These are phyloP conservation scores for Campylomormyrus tamandua DNA, from an alignment of 2,113 vertebrate genomes.

Conservation along the genomic window DNA sequence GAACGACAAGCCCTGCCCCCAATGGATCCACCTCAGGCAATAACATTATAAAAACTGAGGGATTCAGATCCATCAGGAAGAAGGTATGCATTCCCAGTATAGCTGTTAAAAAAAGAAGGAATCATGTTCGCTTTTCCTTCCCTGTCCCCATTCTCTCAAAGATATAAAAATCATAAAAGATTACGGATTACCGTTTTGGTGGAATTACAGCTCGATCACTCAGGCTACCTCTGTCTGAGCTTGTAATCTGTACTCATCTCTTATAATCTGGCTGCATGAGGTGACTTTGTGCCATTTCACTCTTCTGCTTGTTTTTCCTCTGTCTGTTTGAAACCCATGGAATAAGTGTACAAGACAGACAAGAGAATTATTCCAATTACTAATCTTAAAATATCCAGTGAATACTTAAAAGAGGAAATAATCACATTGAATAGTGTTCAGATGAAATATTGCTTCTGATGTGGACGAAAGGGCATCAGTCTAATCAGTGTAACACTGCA, in stretches of 20 bases:
- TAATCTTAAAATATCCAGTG: neutral
- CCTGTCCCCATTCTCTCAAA: neutral
- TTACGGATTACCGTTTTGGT: constrained; percentile 44
- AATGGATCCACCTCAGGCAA: neutral
- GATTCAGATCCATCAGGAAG: neutral
- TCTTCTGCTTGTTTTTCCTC: constrained; percentile 14
- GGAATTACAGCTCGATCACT: constrained; percentile 44
- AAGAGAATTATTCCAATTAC: neutral
- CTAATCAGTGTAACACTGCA: neutral
- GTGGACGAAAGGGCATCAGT: neutral
- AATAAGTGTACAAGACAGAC: constrained; percentile 24
- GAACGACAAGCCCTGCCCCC: neutral
- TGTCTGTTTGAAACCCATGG: constrained; percentile 22
- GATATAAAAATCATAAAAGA: constrained; percentile 10
- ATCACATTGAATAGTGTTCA: neutral
- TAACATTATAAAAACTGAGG: neutral
- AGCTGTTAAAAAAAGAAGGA: neutral
- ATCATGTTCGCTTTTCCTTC: neutral
- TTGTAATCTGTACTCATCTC: constrained; percentile 52
- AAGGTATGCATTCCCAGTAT: neutral
- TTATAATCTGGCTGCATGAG: constrained; percentile 50
- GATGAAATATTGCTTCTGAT: neutral
- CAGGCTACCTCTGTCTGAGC: constrained; percentile 40
- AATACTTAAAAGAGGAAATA: neutral
- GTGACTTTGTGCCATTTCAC: constrained; percentile 41